Percentiles rank a stretch among this genome's conserved stretches.
Evolutionary conservation across 2,113 vertebrate species (phyloP).

Genomic region (Neopipo cinnamomea): DNA sequence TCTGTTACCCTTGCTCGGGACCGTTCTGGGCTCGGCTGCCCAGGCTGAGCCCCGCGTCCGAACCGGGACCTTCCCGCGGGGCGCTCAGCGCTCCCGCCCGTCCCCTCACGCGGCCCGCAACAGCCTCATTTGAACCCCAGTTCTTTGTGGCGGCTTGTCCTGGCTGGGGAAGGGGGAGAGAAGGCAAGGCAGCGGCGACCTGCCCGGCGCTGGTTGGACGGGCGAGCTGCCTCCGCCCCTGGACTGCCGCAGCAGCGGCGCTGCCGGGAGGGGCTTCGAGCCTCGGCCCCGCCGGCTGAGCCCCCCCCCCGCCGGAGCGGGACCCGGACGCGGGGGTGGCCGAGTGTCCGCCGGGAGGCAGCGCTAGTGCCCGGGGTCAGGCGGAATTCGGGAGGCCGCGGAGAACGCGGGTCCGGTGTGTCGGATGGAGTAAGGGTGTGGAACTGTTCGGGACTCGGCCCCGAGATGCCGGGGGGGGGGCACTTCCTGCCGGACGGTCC

Average conservation of each 20-base stretch:
- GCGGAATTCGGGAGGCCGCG: background rate
- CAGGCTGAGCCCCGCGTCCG: no score
- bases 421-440: background rate
- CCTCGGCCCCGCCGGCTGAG: background rate
- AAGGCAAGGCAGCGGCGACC: background rate
- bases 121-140: background rate
- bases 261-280: background rate
- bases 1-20: background rate
- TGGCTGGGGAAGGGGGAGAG: background rate
- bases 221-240: background rate
- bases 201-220: background rate
- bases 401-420: no score
- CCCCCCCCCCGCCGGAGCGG: background rate
- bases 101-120: background rate
- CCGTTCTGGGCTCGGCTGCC: background rate
- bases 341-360: rapidly evolving
- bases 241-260: background rate
- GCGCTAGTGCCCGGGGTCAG: rapidly evolving
- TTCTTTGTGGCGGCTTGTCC: background rate
- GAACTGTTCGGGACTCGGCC: background rate
- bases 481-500: background rate
- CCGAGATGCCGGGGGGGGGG: background rate
- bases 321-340: background rate
- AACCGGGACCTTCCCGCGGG: background rate
- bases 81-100: background rate